A percentile compares a stretch with the other conserved stretches of the same genome.
Evolutionary conservation across 2,797 vertebrate genomes (phyloP).

Genomic region (Rousettus madagascariensis): DNA sequence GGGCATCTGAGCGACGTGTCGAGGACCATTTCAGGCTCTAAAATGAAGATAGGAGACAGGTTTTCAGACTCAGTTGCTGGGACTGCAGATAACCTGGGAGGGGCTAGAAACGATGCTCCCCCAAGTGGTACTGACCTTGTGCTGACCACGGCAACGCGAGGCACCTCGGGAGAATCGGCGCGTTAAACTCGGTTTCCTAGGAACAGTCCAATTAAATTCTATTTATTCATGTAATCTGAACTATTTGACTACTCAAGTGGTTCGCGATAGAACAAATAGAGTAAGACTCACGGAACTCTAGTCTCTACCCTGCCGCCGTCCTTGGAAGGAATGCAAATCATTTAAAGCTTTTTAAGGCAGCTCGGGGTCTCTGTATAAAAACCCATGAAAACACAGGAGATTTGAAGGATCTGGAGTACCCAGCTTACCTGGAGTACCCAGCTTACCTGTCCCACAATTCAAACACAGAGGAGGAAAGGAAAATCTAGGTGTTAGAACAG

Average conservation of each 20-base stretch:
- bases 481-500: neutral
- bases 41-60: neutral
- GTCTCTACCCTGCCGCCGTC: rapidly evolving
- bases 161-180: neutral
- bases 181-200: neutral
- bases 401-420: neutral
- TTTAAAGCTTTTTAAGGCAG: neutral
- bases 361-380: neutral
- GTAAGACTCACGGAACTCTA: neutral
- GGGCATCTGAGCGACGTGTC: rapidly evolving
- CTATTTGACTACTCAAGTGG: neutral
- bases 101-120: neutral
- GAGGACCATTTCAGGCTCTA: neutral
- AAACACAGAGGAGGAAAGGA: neutral
- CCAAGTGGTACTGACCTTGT: neutral
- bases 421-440: rapidly evolving
- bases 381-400: neutral
- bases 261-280: neutral
- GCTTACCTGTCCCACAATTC: neutral
- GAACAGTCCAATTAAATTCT: constrained; percentile 25
- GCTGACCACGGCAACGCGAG: neutral
- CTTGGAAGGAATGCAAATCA: neutral
- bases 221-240: constrained; percentile 24
- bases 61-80: neutral
- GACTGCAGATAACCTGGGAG: neutral